These are phyloP conservation scores for Monopterus albus DNA, from an alignment of 2,113 vertebrate genomes.

Conservation along the genomic window DNA sequence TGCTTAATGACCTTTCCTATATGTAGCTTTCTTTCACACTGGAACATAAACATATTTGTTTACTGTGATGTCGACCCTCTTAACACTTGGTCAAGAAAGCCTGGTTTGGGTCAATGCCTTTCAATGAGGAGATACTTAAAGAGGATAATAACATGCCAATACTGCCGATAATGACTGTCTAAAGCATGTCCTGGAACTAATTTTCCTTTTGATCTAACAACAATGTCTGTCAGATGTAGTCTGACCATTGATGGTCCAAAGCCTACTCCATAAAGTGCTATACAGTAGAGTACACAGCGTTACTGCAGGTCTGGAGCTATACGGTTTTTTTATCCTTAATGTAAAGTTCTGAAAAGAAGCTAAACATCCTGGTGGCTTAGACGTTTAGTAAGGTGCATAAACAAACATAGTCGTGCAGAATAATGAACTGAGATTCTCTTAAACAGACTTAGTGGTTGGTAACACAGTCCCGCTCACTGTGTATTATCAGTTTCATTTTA, in stretches of 20 bases:
- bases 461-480: neutral
- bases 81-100: slow-evolving; percentile 37
- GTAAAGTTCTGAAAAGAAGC: neutral
- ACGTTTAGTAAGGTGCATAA: neutral
- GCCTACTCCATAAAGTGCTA: neutral
- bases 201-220: slow-evolving; percentile 37
- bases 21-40: neutral
- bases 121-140: slow-evolving; percentile 46
- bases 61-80: slow-evolving; percentile 38
- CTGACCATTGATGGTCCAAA: slow-evolving; percentile 6
- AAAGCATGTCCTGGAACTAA: slow-evolving; percentile 56
- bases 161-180: slow-evolving; percentile 64
- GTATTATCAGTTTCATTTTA: neutral
- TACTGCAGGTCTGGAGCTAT: neutral
- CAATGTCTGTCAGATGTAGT: slow-evolving; percentile 23
- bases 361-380: neutral
- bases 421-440: neutral
- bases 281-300: neutral
- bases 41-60: slow-evolving; percentile 39
- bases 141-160: slow-evolving; percentile 58
- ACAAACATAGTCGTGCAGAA: neutral
- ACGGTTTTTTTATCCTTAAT: no score
- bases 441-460: no score
- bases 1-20: slow-evolving; percentile 25
- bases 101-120: slow-evolving; percentile 64